Conservation (phyloP, 2,797 vertebrate genomes). For the Xenops minutus region DNA sequence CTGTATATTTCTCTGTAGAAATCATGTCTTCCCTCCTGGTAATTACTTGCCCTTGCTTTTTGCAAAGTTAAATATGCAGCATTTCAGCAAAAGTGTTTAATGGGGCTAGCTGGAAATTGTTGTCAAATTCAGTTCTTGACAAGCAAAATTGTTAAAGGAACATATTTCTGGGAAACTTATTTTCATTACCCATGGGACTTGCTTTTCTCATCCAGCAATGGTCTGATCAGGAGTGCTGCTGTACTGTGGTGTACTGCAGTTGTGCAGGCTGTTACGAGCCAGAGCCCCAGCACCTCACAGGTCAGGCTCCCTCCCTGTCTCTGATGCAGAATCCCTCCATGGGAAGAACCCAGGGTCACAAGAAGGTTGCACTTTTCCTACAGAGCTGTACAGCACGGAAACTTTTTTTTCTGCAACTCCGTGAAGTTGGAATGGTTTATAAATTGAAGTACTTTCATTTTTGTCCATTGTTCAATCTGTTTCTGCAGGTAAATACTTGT, state of each 20-base stretch:
- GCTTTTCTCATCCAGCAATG: not conserved
- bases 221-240: not conserved
- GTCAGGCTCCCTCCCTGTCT: rapidly evolving
- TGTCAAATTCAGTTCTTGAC: not conserved
- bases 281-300: not conserved
- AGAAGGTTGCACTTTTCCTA: not conserved
- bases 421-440: not conserved
- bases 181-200: not conserved
- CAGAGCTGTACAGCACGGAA: not conserved
- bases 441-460: not conserved
- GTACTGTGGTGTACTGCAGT: not conserved
- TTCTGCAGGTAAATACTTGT: not conserved
- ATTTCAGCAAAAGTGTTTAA: not conserved
- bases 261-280: not conserved
- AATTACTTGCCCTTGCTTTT: not conserved
- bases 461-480: not conserved
- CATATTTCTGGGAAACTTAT: not conserved
- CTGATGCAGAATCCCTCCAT: not conserved
- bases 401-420: not conserved
- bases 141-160: not conserved
- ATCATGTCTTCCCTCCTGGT: not conserved
- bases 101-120: not conserved
- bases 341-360: not conserved
- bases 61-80: not conserved
- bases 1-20: not conserved